Conservation (phyloP, 2,113 vertebrate genomes). For the Gymnarchus niloticus region DNA sequence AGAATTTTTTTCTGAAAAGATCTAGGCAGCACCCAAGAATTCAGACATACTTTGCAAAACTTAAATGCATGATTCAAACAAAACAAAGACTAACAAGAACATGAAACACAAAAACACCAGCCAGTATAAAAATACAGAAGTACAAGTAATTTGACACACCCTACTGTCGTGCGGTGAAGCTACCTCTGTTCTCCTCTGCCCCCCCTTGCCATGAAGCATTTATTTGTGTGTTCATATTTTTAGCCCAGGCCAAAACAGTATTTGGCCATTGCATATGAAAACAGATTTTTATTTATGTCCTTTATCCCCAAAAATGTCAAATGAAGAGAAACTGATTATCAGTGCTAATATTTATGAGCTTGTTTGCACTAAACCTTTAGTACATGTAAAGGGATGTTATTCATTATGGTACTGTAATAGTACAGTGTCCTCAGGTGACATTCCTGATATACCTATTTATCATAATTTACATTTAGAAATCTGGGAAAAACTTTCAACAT, state of each 20-base stretch:
- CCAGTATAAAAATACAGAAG: background rate
- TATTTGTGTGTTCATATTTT: background rate
- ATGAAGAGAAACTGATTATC: background rate
- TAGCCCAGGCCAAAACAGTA: background rate
- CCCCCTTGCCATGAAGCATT: background rate
- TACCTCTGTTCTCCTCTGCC: background rate
- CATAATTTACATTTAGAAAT: too few relatives aligned
- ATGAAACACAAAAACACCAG: background rate
- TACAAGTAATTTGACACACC: background rate
- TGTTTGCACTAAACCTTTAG: background rate
- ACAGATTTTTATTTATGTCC: background rate
- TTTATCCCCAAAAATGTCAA: background rate
- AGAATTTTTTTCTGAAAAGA: background rate
- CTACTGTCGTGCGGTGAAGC: background rate
- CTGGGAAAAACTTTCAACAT: background rate
- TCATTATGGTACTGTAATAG: too few relatives aligned
- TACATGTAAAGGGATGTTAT: too few relatives aligned
- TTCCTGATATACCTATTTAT: too few relatives aligned
- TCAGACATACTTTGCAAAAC: background rate
- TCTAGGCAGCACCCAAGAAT: background rate
- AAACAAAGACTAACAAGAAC: background rate
- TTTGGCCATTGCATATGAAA: background rate
- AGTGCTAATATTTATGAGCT: background rate
- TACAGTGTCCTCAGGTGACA: too few relatives aligned
- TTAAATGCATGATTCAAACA: background rate